Base-by-base conservation (phyloP, 2,797 vertebrate species). In the Oreochromis mossambicus region DNA sequence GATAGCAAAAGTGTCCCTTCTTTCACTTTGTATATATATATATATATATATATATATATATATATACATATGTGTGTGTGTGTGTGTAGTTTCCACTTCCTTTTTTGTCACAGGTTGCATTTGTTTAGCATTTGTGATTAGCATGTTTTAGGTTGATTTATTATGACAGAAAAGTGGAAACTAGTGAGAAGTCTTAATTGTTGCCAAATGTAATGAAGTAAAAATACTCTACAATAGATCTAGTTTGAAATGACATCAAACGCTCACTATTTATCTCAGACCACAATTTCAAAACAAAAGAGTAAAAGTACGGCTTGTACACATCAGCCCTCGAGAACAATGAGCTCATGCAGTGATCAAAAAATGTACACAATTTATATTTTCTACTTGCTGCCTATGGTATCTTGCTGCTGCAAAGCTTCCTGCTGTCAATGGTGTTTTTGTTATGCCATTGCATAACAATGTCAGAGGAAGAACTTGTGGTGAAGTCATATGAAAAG, bases 401-500 rank as follows among this genome's bases (percentile, higher is more conserved):
- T 73, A 78, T 91, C 63, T 51, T 58, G 7, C 51, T 26, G 32
- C 61, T 55, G 43, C 79, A 92, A 87, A 83, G 81, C 61, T 83
- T 82, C 83, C 76, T 91, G 85, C 61, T 83, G 70, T 87, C 55
- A 12, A 77, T 77, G 24, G 24, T 73, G 52, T 82, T 91, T 84
- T 85, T 90, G 83, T 90, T 87, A 21, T 77, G 75, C 77, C 11
- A 58, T 87, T 93, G 81, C 83, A 83, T 87, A 89, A 88, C 79
- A 88, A 87, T 82, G 85, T 91, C 84, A 92, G 79, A 92, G 82
- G 86, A 89, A 83, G 83, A 92, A 87, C 43, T 70, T 86, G 77
- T 38, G 83, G 76, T 90, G 82, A 89, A 94, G 87, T 93, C 88
- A 83, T 86, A 90, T 92, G 83, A 93, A 91, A 90, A 89, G 26